phyloP scores from a whole-genome alignment of 2,888 invertebrate species.

The Hemicrepidius hirtus region DNA sequence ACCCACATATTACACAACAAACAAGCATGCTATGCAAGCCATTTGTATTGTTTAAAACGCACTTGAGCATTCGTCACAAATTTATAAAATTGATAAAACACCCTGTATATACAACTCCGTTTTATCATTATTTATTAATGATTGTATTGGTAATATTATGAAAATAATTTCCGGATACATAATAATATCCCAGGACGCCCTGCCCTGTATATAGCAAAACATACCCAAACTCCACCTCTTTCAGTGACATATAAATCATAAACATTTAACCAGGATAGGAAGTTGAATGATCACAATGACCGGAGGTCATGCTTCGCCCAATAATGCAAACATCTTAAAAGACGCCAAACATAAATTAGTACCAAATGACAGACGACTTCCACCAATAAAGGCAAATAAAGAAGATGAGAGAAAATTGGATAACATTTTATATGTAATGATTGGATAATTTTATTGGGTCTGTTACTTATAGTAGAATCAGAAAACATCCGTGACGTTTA shows the following conservation, averaged over 20 bases:
- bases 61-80: too few relatives aligned
- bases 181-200: too few relatives aligned
- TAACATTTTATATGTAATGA: slow-evolving; percentile 3
- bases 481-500: too few relatives aligned
- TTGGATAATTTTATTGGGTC: slow-evolving; percentile 15
- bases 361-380: slow-evolving; percentile 10
- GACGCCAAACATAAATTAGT: slow-evolving; percentile 26
- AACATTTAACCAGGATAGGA: slow-evolving; percentile 13
- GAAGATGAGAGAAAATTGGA: slow-evolving; percentile 26
- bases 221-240: neutral
- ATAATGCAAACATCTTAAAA: slow-evolving; percentile 26
- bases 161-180: too few relatives aligned
- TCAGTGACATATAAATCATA: neutral
- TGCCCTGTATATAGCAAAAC: too few relatives aligned
- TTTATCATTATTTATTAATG: too few relatives aligned
- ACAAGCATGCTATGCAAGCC: neutral
- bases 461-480: too few relatives aligned
- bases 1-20: slow-evolving; percentile 15
- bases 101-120: too few relatives aligned
- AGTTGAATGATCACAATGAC: slow-evolving; percentile 25
- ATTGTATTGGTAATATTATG: too few relatives aligned
- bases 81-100: too few relatives aligned
- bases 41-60: too few relatives aligned
- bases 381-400: slow-evolving; percentile 19
- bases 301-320: slow-evolving; percentile 32